Conservation (phyloP, 92 coral and sea anemone genomes). For the Diadumene lineata region DNA sequence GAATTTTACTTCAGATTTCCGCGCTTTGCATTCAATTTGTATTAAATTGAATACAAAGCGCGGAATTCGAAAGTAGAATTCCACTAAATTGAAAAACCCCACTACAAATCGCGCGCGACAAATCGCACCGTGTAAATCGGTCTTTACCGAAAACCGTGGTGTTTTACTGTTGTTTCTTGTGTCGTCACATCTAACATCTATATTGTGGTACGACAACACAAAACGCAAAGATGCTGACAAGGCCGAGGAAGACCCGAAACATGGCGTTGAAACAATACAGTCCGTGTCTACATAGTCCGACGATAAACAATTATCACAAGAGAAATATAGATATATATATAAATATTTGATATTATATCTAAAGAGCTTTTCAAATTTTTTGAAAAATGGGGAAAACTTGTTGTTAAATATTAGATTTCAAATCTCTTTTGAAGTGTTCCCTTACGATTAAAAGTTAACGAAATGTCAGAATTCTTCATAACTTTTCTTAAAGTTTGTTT, state of each 20-base stretch:
- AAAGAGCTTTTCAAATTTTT: conserved; percentile 11
- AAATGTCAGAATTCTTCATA: neutral
- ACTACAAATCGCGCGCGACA: no score
- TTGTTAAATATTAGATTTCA: neutral
- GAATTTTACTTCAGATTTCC: no score
- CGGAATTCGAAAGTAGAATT: no score
- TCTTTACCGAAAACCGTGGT: no score
- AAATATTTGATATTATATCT: neutral
- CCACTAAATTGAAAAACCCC: no score
- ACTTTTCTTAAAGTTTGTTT: neutral
- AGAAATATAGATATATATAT: neutral
- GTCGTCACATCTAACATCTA: no score
- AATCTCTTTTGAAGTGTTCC: neutral
- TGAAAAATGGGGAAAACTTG: conserved; percentile 13
- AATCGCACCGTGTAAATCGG: no score
- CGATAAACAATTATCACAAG: conserved; percentile 9
- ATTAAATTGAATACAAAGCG: no score
- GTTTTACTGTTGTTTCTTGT: no score
- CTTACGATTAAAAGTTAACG: neutral
- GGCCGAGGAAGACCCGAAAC: neutral
- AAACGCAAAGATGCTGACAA: neutral
- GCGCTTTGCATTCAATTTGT: no score
- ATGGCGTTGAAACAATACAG: neutral
- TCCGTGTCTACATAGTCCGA: neutral
- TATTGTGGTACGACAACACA: no score